These are phyloP conservation scores for Drosophila tsacasi DNA, from an alignment of 1,140 invertebrate species.

Conservation along the genomic window DNA sequence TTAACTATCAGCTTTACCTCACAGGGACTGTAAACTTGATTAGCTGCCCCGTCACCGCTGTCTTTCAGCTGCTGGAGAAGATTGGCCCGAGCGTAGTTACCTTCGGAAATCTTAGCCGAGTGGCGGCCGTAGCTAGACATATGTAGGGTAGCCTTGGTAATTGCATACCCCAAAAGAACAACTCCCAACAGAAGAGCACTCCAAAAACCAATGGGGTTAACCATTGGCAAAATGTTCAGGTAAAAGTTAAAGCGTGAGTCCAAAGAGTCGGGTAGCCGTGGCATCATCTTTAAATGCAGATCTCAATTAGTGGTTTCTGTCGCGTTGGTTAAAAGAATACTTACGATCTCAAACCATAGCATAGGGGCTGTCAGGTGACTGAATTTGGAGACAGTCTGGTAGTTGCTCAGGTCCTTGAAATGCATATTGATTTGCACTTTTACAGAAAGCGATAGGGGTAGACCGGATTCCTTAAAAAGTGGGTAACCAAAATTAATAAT, in stretches of 20 bases:
- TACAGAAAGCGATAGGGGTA: conserved; percentile 90
- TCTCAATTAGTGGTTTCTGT: not conserved
- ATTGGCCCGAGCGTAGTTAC: conserved; percentile 66
- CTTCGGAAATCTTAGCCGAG: conserved; percentile 57
- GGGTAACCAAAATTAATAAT: conserved; percentile 11
- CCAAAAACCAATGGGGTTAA: conserved; percentile 87
- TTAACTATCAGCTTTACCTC: conserved; percentile 75
- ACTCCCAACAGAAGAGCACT: conserved; percentile 87
- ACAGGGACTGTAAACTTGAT: conserved; percentile 64
- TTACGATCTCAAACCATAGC: conserved; percentile 94
- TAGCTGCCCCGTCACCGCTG: conserved; percentile 28
- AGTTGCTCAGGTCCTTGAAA: conserved; percentile 88
- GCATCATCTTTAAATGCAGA: conserved; percentile 88
- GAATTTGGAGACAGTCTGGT: conserved; percentile 88
- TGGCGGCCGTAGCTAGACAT: conserved; percentile 67
- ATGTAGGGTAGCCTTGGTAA: conserved; percentile 76
- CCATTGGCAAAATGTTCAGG: conserved; percentile 88
- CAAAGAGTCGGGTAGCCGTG: conserved; percentile 87
- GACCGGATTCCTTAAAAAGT: conserved; percentile 88
- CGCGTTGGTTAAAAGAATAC: conserved; percentile 72
- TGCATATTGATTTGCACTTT: conserved; percentile 95
- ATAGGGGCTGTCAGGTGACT: conserved; percentile 90
- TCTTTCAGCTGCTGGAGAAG: conserved; percentile 49
- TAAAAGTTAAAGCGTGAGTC: conserved; percentile 90
- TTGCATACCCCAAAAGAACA: conserved; percentile 85